Conservation (phyloP, 2,888 invertebrate genomes). For the Diarsia dahlii region DNA sequence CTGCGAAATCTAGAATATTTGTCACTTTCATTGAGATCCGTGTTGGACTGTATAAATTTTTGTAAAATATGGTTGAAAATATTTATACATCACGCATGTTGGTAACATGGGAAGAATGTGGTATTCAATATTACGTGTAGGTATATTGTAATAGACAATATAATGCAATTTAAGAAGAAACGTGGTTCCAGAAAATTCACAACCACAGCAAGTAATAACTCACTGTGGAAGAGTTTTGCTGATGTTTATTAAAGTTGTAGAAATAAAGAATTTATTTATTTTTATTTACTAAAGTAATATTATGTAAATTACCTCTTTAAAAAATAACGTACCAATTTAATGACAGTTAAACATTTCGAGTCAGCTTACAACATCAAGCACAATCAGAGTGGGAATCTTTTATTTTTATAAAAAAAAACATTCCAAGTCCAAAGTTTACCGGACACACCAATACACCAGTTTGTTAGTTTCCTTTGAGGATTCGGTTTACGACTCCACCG, state of each 20-base stretch:
- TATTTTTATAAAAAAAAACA: neutral
- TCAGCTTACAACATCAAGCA: neutral
- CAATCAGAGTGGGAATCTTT: neutral
- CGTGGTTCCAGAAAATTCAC: neutral
- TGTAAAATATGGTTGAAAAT: neutral
- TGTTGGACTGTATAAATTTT: neutral
- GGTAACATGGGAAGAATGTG: too few relatives aligned
- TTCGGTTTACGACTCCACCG: conserved; percentile 76
- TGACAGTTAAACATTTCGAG: too few relatives aligned
- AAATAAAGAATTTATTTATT: too few relatives aligned
- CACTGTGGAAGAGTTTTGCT: neutral
- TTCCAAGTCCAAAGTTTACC: conserved; percentile 42
- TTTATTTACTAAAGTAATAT: too few relatives aligned
- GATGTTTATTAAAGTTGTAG: too few relatives aligned
- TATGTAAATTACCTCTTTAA: too few relatives aligned
- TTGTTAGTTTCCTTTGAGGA: conserved; percentile 81
- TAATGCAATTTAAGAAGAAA: too few relatives aligned
- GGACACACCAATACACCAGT: conserved; percentile 50
- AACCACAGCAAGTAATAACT: neutral
- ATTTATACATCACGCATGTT: too few relatives aligned
- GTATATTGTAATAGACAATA: too few relatives aligned
- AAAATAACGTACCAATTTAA: too few relatives aligned
- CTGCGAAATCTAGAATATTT: neutral
- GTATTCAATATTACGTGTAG: too few relatives aligned
- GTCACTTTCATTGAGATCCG: neutral